These are phyloP conservation scores for Troides oblongomaculatus DNA, from an alignment of 2,888 invertebrate genomes.

Conservation along the genomic window DNA sequence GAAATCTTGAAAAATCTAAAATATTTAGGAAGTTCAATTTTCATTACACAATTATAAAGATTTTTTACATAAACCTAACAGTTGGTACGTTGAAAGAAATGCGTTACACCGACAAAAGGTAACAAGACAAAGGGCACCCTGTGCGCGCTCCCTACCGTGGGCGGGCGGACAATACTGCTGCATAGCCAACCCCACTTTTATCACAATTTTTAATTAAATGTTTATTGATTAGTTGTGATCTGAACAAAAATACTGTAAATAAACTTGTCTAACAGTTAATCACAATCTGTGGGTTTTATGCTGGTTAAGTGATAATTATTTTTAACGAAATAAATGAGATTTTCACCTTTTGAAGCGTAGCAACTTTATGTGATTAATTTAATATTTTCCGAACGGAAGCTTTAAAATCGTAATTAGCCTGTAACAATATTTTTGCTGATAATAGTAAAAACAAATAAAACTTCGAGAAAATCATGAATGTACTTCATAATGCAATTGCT, in stretches of 20 bases:
- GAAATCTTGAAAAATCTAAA: too few relatives aligned
- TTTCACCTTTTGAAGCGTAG: too few relatives aligned
- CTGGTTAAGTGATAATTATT: too few relatives aligned
- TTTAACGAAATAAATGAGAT: too few relatives aligned
- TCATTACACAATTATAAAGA: background rate
- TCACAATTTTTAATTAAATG: constrained; percentile 11
- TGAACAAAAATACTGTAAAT: background rate
- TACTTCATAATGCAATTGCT: too few relatives aligned
- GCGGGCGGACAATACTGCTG: constrained; percentile 1
- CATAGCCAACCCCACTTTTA: background rate
- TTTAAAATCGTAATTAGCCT: too few relatives aligned
- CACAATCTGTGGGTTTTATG: too few relatives aligned
- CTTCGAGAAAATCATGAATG: too few relatives aligned
- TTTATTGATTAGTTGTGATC: background rate
- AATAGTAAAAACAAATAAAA: too few relatives aligned
- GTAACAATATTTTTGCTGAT: too few relatives aligned
- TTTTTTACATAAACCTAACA: background rate
- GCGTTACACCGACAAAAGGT: constrained; percentile 4
- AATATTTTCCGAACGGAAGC: too few relatives aligned
- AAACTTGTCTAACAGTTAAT: background rate
- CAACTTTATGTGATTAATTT: too few relatives aligned
- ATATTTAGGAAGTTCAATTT: background rate
- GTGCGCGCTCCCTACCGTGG: background rate
- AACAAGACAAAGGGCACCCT: constrained; percentile 4
- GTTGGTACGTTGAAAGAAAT: background rate